Base-by-base conservation (phyloP, 2,113 vertebrate genomes). In the Tinamus guttatus region DNA sequence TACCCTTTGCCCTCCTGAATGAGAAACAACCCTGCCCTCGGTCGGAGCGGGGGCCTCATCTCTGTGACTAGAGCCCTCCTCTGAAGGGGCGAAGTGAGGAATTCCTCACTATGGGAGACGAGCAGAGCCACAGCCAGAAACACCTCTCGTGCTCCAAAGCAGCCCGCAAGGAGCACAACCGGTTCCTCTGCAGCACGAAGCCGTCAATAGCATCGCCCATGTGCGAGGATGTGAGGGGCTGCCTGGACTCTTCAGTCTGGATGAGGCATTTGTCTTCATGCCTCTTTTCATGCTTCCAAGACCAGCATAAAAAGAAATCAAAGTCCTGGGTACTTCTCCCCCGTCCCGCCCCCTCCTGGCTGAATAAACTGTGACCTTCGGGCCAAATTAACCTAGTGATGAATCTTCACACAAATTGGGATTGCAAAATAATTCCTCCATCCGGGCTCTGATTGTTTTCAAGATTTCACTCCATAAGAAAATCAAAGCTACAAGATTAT, bases 81-180 rank as follows among this genome's bases (percentile, higher is more conserved):
- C 45, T 36, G 13, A 83, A 74, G 60, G 67, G 9, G 28, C 78
- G 64, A 81, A 89, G 78, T 75, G 12, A 71, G 81, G 45, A 81
- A 78, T 76, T 75, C 52, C 65, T 78, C 51, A 28, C 22, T 81
- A 45, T 68, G 87, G 84, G 70, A 88, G 69, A 56, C 81, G 40
- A 91, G 65, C 45, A 65, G 24, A 34, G 30, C 56, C 0, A 0
- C 36, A 81, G 69, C 77, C 69, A 86, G 69, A 92, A 95, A 95
- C 74, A 78, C 27, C 65, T 89, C 54, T 64, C 51, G 88, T 34
- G 49, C 28, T 78, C 84, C 93, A 89, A 89, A 75, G 74, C 91
- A 78, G 45, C 87, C 93, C 93, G 47, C 65, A 64, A 84, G 77
- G 77, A 78, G 91, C 77, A 94, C 38, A 62, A 87, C 51, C 47